A percentile compares a stretch with the other conserved stretches of the same genome.
Conservation (phyloP, 30 jellyfish, hydroid and myxozoan genomes). For the Hydractinia symbiolongicarpus region DNA sequence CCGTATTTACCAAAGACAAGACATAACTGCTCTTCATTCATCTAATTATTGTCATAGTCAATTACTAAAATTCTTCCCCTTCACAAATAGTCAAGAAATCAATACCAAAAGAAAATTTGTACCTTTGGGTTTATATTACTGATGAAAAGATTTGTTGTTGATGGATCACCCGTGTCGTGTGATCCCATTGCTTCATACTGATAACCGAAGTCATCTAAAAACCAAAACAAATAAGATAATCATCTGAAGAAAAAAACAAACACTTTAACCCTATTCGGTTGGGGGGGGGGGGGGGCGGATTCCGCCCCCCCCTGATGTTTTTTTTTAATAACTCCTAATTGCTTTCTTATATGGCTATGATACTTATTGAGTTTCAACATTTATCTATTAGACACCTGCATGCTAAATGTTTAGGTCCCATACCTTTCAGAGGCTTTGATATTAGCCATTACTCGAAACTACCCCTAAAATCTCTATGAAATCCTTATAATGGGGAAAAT, state of each 20-base stretch:
- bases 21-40: conserved; percentile 92
- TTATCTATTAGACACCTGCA: too few relatives aligned
- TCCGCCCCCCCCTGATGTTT: background rate
- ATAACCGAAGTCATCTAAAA: conserved; percentile 42
- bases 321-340: too few relatives aligned
- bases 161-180: conserved; percentile 81
- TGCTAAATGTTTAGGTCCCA: too few relatives aligned
- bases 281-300: too few relatives aligned
- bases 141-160: conserved; percentile 82
- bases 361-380: too few relatives aligned
- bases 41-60: conserved; percentile 27
- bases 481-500: too few relatives aligned
- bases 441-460: too few relatives aligned
- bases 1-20: conserved; percentile 88
- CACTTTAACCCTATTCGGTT: too few relatives aligned
- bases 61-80: background rate
- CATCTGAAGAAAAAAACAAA: background rate
- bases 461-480: too few relatives aligned
- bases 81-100: background rate
- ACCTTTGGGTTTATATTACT: conserved; percentile 95
- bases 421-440: too few relatives aligned
- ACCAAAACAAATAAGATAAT: background rate
- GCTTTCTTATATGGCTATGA: too few relatives aligned
- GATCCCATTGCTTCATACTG: conserved; percentile 58
- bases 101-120: background rate